Evolutionary conservation across 2,888 invertebrate species (phyloP).

Genomic region (Acanthopleura granulata): DNA sequence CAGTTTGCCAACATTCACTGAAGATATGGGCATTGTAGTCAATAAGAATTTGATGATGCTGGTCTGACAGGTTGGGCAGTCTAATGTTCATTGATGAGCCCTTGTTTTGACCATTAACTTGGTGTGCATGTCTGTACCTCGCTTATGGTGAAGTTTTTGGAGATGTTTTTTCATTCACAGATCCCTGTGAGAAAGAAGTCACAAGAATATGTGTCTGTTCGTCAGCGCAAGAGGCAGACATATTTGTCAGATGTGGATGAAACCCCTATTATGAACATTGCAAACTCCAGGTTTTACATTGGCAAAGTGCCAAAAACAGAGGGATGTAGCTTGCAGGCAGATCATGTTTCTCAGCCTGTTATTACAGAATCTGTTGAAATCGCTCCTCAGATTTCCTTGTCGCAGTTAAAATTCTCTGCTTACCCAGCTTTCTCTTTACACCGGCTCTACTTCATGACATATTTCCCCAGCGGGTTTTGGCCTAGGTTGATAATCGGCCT

Average conservation of each 20-base stretch:
- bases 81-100: too few species aligned
- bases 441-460: constrained; percentile 80
- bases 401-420: background rate
- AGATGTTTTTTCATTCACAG: background rate
- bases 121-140: too few species aligned
- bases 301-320: background rate
- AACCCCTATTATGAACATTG: constrained; percentile 16
- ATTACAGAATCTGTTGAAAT: background rate
- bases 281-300: constrained; percentile 30
- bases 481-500: constrained; percentile 92
- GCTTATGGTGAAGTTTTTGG: too few species aligned
- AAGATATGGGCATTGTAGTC: too few species aligned
- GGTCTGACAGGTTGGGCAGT: too few species aligned
- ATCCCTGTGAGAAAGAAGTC: background rate
- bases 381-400: background rate
- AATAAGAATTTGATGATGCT: too few species aligned
- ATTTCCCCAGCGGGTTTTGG: constrained; percentile 99
- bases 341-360: too few species aligned
- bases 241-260: background rate
- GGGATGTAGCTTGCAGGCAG: too few species aligned
- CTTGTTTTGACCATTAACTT: too few species aligned
- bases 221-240: background rate
- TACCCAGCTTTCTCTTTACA: constrained; percentile 54
- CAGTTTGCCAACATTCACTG: too few species aligned
- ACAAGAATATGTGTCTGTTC: constrained; percentile 6